A percentile compares a stretch with the other conserved stretches of the same genome.
phyloP scores from a whole-genome alignment of 1,140 invertebrate genomes.

The Hypothenemus hampei region DNA sequence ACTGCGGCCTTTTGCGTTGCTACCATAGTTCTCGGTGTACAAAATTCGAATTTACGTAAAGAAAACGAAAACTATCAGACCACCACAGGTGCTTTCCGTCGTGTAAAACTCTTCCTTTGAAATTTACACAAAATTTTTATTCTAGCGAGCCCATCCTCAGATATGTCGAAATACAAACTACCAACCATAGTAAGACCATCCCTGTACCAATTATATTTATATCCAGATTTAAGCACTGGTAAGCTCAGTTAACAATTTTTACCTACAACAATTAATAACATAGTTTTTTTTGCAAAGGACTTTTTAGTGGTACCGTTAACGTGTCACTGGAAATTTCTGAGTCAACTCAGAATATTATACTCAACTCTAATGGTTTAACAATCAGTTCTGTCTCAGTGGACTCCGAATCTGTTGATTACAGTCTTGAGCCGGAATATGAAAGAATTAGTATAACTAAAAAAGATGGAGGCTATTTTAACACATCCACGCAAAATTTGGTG shows the following conservation, averaged over 20 bases:
- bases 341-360: conserved; percentile 55
- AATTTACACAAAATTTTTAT: background rate
- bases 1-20: conserved; percentile 28
- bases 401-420: conserved; percentile 14
- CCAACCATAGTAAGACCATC: conserved; percentile 62
- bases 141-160: background rate
- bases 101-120: background rate
- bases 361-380: conserved; percentile 66
- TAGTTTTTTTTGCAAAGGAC: conserved; percentile 4
- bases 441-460: conserved; percentile 29
- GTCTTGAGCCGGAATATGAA: conserved; percentile 30
- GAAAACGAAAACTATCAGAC: conserved; percentile 21
- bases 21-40: conserved; percentile 31
- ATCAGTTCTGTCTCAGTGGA: conserved; percentile 44
- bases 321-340: conserved; percentile 60
- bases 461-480: conserved; percentile 22
- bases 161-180: conserved; percentile 36
- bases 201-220: conserved; percentile 70
- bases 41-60: conserved; percentile 22
- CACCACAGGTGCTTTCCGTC: background rate
- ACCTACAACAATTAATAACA: background rate
- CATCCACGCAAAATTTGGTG: conserved; percentile 15
- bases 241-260: conserved; percentile 49
- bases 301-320: conserved; percentile 57
- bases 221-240: conserved; percentile 68